Percentiles rank a stretch among this genome's conserved stretches.
Conservation (phyloP, 2,797 vertebrate species). For the Acipenser ruthenus region DNA sequence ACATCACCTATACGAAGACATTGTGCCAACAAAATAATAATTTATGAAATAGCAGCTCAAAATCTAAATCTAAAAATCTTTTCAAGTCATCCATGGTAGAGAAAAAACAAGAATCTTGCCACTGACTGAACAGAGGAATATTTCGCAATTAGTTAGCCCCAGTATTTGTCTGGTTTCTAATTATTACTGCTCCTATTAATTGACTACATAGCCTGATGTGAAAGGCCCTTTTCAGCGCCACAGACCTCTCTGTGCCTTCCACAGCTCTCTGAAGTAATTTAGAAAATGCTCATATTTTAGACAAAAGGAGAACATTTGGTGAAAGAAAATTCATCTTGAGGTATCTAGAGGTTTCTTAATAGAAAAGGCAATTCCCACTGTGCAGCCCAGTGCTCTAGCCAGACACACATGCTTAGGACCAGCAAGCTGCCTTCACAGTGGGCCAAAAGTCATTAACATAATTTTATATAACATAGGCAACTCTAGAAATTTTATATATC, state of each 20-base stretch:
- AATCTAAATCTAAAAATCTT: too few species aligned
- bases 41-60: neutral
- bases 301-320: slow-evolving; percentile 98
- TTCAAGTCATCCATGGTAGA: neutral
- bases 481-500: slow-evolving; percentile 97
- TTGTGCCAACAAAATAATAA: slow-evolving; percentile 2
- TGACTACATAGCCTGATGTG: slow-evolving; percentile 84
- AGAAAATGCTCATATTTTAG: slow-evolving; percentile 96
- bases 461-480: slow-evolving; percentile 98
- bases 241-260: slow-evolving; percentile 82
- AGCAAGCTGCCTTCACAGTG: slow-evolving; percentile 97
- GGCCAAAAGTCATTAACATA: slow-evolving; percentile 96
- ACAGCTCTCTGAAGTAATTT: slow-evolving; percentile 96
- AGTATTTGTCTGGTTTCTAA: slow-evolving; percentile 79
- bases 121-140: slow-evolving; percentile 56
- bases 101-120: slow-evolving; percentile 39
- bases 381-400: slow-evolving; percentile 90
- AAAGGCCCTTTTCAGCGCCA: slow-evolving; percentile 75
- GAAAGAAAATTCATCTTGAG: slow-evolving; percentile 99
- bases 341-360: slow-evolving; percentile 99
- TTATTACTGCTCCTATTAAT: slow-evolving; percentile 80
- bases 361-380: slow-evolving; percentile 99
- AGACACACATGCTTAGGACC: slow-evolving; percentile 96
- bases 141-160: slow-evolving; percentile 65
- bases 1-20: slow-evolving; percentile 7